Evolutionary conservation across 2,113 vertebrate species (phyloP).

Genomic region (Macroglossus sobrinus): DNA sequence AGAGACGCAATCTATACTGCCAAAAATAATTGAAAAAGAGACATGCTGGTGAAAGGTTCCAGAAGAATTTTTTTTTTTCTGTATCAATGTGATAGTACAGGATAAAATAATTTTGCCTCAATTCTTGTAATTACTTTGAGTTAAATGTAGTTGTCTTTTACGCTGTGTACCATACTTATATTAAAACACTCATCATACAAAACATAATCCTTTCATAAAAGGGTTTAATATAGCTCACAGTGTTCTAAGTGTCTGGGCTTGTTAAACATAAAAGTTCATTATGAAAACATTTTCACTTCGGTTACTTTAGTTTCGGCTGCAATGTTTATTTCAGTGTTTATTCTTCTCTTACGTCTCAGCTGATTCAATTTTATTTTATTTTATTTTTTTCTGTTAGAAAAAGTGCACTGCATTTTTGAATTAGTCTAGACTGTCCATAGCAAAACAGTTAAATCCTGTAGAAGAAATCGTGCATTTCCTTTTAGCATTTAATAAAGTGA

Average conservation of each 20-base stretch:
- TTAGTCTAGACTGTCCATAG: slow-evolving; percentile 50
- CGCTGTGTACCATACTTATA: slow-evolving; percentile 64
- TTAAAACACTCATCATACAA: slow-evolving; percentile 71
- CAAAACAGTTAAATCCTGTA: slow-evolving; percentile 59
- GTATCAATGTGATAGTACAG: slow-evolving; percentile 61
- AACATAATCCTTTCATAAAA: slow-evolving; percentile 76
- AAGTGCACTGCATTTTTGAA: slow-evolving; percentile 52
- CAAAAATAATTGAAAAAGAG: slow-evolving; percentile 83
- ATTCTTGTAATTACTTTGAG: slow-evolving; percentile 79
- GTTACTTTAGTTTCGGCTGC: slow-evolving; percentile 63
- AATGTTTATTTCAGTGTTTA: slow-evolving; percentile 46
- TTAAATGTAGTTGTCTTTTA: slow-evolving; percentile 71
- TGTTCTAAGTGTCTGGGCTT: slow-evolving; percentile 65
- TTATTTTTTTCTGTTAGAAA: slow-evolving; percentile 55
- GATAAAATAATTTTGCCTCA: slow-evolving; percentile 75
- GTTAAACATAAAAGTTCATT: slow-evolving; percentile 74
- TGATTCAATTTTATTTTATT: slow-evolving; percentile 58
- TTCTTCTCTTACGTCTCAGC: slow-evolving; percentile 55
- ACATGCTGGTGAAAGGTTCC: slow-evolving; percentile 68
- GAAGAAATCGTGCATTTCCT: slow-evolving; percentile 56
- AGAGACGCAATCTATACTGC: slow-evolving; percentile 75
- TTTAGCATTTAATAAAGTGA: slow-evolving; percentile 64
- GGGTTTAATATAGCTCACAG: slow-evolving; percentile 71
- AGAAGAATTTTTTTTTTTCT: slow-evolving; percentile 57
- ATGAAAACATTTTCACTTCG: slow-evolving; percentile 64